phyloP scores from a whole-genome alignment of 2,888 invertebrate genomes.

The Orchesella flavescens region DNA sequence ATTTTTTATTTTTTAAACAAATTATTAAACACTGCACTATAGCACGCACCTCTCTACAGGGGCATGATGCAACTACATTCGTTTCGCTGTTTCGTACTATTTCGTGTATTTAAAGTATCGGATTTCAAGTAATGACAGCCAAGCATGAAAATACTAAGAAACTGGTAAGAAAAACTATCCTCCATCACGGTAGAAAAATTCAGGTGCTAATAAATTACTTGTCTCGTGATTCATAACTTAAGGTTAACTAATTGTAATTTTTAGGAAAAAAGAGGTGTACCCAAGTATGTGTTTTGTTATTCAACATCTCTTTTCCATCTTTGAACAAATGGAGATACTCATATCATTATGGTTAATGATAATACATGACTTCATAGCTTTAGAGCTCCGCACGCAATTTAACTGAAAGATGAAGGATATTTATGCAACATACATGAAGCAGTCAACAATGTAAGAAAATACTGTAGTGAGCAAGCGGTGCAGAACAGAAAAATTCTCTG shows the following conservation, averaged over 20 bases:
- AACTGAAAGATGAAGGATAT: too few relatives aligned
- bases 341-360: neutral
- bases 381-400: neutral
- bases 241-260: conserved; percentile 50
- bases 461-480: too few relatives aligned
- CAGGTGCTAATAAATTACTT: conserved; percentile 55
- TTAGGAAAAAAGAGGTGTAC: conserved; percentile 33
- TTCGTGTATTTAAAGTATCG: too few relatives aligned
- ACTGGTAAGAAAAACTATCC: neutral
- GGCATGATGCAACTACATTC: too few relatives aligned
- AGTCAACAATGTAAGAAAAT: too few relatives aligned
- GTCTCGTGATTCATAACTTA: conserved; percentile 58
- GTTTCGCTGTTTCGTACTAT: too few relatives aligned
- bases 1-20: too few relatives aligned
- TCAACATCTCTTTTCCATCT: neutral
- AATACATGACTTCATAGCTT: conserved; percentile 3
- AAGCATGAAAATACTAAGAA: conserved; percentile 40
- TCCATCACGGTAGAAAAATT: conserved; percentile 1
- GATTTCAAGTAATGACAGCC: conserved; percentile 33
- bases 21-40: too few relatives aligned
- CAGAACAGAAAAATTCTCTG: too few relatives aligned
- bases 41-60: too few relatives aligned
- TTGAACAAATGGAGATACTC: neutral
- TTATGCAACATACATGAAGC: too few relatives aligned
- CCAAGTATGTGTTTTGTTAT: neutral